Evolutionary conservation across 2,888 invertebrate genomes (phyloP), one percentile per base, ranked within the genome.

Genomic region (Orthosia gothica): DNA sequence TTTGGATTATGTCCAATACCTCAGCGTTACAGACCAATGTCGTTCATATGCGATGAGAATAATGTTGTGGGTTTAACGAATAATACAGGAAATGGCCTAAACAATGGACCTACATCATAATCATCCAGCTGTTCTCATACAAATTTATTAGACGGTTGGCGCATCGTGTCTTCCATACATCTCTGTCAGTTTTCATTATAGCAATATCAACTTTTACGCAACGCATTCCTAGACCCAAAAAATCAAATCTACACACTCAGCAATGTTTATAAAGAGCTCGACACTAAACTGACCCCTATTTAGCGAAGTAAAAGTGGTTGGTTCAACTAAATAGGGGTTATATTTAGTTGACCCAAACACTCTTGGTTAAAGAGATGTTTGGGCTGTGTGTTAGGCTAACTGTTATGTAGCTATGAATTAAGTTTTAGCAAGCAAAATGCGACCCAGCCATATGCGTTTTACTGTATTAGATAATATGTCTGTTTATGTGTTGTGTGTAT

Each of bases 1-100:
- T 80, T 89, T 89, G 89, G 89, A 89, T 83, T 54, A 80, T 76
- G 76, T 89, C 89, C 89, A 89, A 89, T 81, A 65, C 68, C 52
- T 75, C 80, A 72, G 58, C 76, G 80, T 70, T 84, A 83, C 72
- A 64, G 62, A 76, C 71, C 79, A 89, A 87, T 87, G 83, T 86
- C 85, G 64, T 84, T 82, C 65, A 57, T n/a, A 69, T 26, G n/a
- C 63, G 26, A 16, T 55, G 61, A 20, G 47, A 47, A 70, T 58
- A 49, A 70, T 49, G 32, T 13, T 81, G 11, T 23, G 18, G 18
- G 1, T 55, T 78, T 61, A 52, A 16, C 65, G 23, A 65, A 50
- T n/a, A 64, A 58, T 63, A 5, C 26, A 52, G 55, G 55, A 50
- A 52, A 5, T 18, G 3, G 66, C 66, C 16, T 16, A 7, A 50